Evolutionary conservation across 2,888 invertebrate genomes (phyloP).

Genomic region (Trachelus tabidus): DNA sequence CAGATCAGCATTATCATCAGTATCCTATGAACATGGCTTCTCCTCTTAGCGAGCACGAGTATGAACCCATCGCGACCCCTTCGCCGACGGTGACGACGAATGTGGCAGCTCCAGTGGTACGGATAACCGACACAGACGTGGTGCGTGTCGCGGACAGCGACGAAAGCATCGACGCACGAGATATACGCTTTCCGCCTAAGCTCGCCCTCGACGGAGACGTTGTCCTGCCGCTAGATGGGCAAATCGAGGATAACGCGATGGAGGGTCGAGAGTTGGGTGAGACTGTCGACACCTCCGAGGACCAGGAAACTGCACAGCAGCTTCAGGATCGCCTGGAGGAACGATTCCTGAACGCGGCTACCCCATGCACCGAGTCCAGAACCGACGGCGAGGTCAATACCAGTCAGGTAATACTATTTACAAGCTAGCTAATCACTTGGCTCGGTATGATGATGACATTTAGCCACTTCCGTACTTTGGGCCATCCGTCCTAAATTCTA

Average conservation of each 20-base stretch:
- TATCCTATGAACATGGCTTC: conserved; percentile 39
- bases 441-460: too few species aligned
- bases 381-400: conserved; percentile 74
- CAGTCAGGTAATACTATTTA: conserved; percentile 62
- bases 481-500: too few species aligned
- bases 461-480: too few species aligned
- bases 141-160: conserved; percentile 63
- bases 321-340: conserved; percentile 75
- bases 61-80: conserved; percentile 87
- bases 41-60: conserved; percentile 89
- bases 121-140: conserved; percentile 66
- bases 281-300: conserved; percentile 65
- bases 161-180: conserved; percentile 60
- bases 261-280: conserved; percentile 58
- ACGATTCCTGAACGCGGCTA: conserved; percentile 71
- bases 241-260: conserved; percentile 64
- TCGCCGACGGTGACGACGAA: conserved; percentile 43
- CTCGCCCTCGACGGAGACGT: conserved; percentile 63
- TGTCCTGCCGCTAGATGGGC: conserved; percentile 62
- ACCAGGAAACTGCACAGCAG: conserved; percentile 67
- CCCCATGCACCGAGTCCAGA: conserved; percentile 71
- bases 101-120: conserved; percentile 58
- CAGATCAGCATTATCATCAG: too few species aligned
- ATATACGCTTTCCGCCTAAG: conserved; percentile 46
- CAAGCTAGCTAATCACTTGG: not conserved